phyloP scores from a whole-genome alignment of 2,113 vertebrate species.

The Lynx canadensis region DNA sequence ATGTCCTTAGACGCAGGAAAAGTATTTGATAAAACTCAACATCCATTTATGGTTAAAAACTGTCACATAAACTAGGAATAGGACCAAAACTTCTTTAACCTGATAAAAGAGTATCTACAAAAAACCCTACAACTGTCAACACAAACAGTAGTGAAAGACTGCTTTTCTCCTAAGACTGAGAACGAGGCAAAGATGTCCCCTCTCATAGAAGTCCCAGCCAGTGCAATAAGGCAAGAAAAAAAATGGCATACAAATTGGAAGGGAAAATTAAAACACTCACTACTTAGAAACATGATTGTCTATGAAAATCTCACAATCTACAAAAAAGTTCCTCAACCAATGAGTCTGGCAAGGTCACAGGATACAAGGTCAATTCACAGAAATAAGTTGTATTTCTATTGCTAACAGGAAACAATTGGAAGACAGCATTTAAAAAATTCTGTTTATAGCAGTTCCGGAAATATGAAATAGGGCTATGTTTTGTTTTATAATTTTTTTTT shows the following conservation, averaged over 20 bases:
- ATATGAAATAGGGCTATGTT: not conserved
- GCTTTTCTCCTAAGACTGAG: not conserved
- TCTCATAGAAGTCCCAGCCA: not conserved
- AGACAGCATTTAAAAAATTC: not conserved
- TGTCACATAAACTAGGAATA: slow-evolving; percentile 1
- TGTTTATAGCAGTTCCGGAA: not conserved
- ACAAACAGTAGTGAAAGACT: not conserved
- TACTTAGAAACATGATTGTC: not conserved
- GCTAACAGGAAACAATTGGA: not conserved
- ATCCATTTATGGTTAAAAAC: slow-evolving; percentile 30
- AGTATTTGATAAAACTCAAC: not conserved
- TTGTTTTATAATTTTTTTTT: not conserved
- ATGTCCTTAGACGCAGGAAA: not conserved
- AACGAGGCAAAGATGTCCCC: not conserved
- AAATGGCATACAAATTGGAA: not conserved
- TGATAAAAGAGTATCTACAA: not conserved
- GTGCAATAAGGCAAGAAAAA: not conserved
- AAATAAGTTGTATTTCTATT: not conserved
- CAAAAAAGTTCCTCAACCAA: not conserved
- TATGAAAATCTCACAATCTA: not conserved
- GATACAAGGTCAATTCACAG: not conserved
- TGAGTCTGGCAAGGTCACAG: not conserved
- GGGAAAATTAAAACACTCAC: slow-evolving; percentile 2
- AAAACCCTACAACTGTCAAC: not conserved
- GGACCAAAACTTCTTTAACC: not conserved